Base-by-base conservation (phyloP, 2,888 invertebrate genomes). In the Cheiracanthium punctorium region DNA sequence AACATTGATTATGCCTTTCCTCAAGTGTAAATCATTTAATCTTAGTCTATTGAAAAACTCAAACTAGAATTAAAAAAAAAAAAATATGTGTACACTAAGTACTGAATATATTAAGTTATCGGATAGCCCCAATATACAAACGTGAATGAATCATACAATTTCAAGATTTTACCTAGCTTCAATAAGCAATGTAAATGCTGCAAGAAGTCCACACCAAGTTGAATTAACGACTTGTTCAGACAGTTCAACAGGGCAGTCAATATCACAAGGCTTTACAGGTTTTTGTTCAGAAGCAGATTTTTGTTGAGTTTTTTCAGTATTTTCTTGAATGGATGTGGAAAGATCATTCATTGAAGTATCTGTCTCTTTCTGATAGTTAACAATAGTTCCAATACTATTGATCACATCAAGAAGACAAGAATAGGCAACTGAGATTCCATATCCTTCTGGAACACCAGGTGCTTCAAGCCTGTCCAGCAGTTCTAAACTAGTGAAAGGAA, bases 381-480 rank as follows among this genome's bases (percentile, higher is more conserved):
- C 94, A 30, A 95, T 95, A 90, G 95, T 93, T 48, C 95, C 95
- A 89, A 96, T 94, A 10, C 96, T 97, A 8, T 96, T 94, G 75
- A 98, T 96, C 89, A 97, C 95, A 92, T 98, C 98, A 91, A 98
- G 93, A 65, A 99, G 93, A 91, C 97, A 97, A 4, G 97, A 96
- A 92, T 98, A 98, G 0, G 98, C 97, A 58, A 99, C 94, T 0
- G 98, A 98, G 87, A 99, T 96, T 4, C 98, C 98, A 92, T 99
- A 99, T 0, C 99, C 98, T 89, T 99, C 98, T n/a, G 97, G 96
- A 89, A 99, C 96, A 14, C 94, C 92, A 0, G 98, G 98, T 8
- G 98, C 96, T 90, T 99, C 99, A 24, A 95, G 94, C 91, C 98
- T 97, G 91, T 99, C 99, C 90, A 98, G 92, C 95, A 98, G 96